These are phyloP conservation scores for Macrocentrus cingulum DNA, from an alignment of 1,140 invertebrate genomes.

Conservation along the genomic window DNA sequence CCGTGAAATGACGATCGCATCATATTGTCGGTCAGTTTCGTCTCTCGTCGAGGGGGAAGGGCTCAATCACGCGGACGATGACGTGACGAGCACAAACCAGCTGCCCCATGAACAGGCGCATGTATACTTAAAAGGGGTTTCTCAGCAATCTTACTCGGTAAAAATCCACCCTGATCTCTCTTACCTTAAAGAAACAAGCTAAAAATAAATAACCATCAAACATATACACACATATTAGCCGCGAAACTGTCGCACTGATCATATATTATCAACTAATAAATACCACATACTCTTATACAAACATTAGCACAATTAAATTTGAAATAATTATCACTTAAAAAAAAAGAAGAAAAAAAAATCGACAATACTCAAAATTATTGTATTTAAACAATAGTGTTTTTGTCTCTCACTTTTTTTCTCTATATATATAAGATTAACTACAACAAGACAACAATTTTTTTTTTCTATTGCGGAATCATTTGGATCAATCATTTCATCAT, in stretches of 20 bases:
- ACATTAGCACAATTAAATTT: not conserved
- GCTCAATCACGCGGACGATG: conserved; percentile 41
- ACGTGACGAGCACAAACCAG: conserved; percentile 20
- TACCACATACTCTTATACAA: conserved; percentile 1
- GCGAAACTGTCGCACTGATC: not conserved
- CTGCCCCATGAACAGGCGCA: not conserved
- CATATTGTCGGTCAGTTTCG: conserved; percentile 13
- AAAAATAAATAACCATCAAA: not conserved
- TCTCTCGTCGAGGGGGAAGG: conserved; percentile 28
- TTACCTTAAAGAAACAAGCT: not conserved
- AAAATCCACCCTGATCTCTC: not conserved
- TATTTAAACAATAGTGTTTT: not conserved
- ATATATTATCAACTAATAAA: conserved; percentile 1
- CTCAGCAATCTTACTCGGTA: not conserved
- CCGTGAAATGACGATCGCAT: not conserved
- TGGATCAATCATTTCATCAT: not conserved
- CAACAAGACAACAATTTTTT: not conserved
- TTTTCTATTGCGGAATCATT: not conserved
- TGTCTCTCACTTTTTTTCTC: not conserved
- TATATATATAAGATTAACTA: too few species aligned
- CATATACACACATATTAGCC: not conserved
- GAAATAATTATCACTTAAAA: not conserved
- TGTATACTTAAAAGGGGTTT: too few species aligned
- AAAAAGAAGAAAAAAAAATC: not conserved
- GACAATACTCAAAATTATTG: not conserved